Evolutionary conservation across 1,140 invertebrate genomes (phyloP), one percentile per base, ranked within the genome.

Genomic region (Lucilia cuprina): DNA sequence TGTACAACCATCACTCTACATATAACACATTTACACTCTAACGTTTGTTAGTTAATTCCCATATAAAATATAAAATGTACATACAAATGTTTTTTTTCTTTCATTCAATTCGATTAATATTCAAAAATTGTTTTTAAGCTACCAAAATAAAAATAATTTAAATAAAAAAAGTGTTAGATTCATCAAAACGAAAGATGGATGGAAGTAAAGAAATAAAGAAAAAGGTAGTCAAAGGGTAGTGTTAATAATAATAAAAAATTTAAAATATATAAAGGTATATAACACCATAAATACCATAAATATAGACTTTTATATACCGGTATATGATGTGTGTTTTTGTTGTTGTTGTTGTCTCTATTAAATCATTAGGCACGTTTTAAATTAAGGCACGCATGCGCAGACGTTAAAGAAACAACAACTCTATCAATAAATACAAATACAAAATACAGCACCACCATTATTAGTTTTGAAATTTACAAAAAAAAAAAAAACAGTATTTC

Each of bases 341-440:
- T 17, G 25, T 30, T 17, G 12, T 7, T 60, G 55, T 2, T 60
- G 55, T 60, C 13, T 60, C 55, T 41, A 78, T 78, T 78, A 78
- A 78, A 78, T 84, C 75, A 84, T 84, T 84, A 84, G 74, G 19
- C 84, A 84, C 84, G 84, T 84, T 77, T 84, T 77, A 83, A 84
- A 84, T 84, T 74, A 83, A 83, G 84, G 84, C 84, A 84, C 84
- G 84, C 84, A 84, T 84, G 84, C 84, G 84, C 78, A 55, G 25
- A 82, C 41, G 50, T 55, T 41, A 17, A 12, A 41, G 2, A 30
- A 30, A 5, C 25, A 35, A 83, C 30, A 83, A 21, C 55, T 74
- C 82, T 41, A 41, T 41, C 41, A 41, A 41, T 5, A 8, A 2
- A 41, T 41, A 8, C 41, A 3, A 41, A 41, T 10, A 2, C 41